Base-by-base conservation (phyloP, 2,113 vertebrate species). In the Corapipo altera region DNA sequence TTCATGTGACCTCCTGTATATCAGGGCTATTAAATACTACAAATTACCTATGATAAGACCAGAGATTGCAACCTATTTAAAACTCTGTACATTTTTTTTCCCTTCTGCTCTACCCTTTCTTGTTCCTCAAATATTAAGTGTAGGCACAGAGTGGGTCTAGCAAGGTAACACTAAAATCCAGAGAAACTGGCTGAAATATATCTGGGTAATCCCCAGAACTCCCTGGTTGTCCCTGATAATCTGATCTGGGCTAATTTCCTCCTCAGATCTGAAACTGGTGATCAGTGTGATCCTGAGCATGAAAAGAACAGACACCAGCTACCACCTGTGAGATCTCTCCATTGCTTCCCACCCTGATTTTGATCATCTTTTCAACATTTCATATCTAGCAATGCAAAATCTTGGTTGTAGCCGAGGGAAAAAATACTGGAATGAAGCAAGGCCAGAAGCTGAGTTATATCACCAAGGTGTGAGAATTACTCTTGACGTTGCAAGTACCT, bases 21-120 rank as follows among this genome's bases (percentile, higher is more conserved):
- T 96, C 94, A 92, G 62, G 62, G 80, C 77, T 96, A 89, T 95
- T 96, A 95, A 95, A 95, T 86, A 89, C 95, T 96, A 95, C 94
- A 96, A 97, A 97, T 96, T 95, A 93, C 93, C 84, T 81, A 75
- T 44, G 95, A 93, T 96, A 95, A 97, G 62, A 90, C 26, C 39
- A 91, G 86, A 92, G 86, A 95, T 87, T 89, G 93, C 70, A 95
- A 67, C 86, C 39, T 91, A 81, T 95, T 96, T 91, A 93, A 96
- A 95, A 93, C 51, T 88, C 67, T 55, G 26, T 19, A 33, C 33
- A 19, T 3, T 71, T 91, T 66, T 59, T 8, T 15, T 4, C 6
- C 14, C 9, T 11, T 39, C 52, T 59, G 48, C 46, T 84, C 51
- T 92, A 64, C 43, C 19, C 27, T 86, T 93, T 79, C 59, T 59